phyloP scores from a whole-genome alignment of 1,140 invertebrate genomes.

The Holotrichia oblita region DNA sequence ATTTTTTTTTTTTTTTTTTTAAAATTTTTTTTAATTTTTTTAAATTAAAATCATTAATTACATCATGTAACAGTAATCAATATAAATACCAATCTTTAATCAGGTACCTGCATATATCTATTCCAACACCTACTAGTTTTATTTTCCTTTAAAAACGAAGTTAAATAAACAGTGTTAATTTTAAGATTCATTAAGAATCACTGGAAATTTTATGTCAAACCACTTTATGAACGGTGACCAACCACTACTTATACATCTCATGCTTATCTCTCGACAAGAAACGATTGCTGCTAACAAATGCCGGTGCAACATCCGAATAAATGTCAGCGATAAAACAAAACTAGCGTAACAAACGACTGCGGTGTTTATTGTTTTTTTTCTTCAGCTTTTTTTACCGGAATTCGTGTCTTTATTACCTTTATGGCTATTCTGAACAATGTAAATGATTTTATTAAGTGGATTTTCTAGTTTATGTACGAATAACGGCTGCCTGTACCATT shows the following conservation, averaged over 20 bases:
- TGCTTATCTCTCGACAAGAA: constrained; percentile 29
- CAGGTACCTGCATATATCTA: neutral
- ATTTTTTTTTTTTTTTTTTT: too few species aligned
- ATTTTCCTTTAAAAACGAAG: neutral
- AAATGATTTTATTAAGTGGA: constrained; percentile 43
- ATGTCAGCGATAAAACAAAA: constrained; percentile 43
- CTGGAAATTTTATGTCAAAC: constrained; percentile 30
- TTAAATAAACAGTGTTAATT: constrained; percentile 29
- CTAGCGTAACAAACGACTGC: constrained; percentile 42
- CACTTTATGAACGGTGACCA: constrained; percentile 36
- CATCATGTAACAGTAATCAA: constrained; percentile 6
- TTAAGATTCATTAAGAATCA: constrained; percentile 22
- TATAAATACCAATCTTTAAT: constrained; percentile 7
- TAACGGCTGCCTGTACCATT: constrained; percentile 29
- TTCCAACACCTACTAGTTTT: neutral
- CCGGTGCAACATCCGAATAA: constrained; percentile 37
- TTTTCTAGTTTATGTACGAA: constrained; percentile 40
- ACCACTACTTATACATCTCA: constrained; percentile 33
- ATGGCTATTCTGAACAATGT: constrained; percentile 43
- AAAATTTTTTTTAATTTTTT: too few species aligned
- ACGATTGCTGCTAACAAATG: constrained; percentile 38
- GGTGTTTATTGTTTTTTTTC: constrained; percentile 42
- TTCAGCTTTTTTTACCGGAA: constrained; percentile 39
- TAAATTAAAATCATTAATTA: constrained; percentile 34
- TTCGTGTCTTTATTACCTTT: constrained; percentile 41